Percentiles rank a stretch among this genome's conserved stretches.
Evolutionary conservation across 2,797 vertebrate species (phyloP).

Genomic region (Lophotriccus pileatus): DNA sequence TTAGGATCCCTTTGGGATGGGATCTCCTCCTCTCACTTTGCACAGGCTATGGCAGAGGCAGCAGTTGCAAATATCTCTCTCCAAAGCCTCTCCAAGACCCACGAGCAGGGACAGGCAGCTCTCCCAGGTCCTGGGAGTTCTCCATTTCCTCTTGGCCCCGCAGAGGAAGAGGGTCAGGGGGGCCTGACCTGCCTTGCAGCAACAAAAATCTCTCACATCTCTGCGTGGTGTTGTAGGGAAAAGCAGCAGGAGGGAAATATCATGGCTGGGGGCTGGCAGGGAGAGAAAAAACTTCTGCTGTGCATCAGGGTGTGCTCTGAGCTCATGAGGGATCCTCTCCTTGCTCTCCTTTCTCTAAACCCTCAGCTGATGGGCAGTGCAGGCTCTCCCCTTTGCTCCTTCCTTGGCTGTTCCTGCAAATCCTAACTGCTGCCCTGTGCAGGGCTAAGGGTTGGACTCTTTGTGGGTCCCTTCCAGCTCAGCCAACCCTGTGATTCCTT

Average conservation of each 20-base stretch:
- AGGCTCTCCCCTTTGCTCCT: background rate
- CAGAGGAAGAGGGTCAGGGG: background rate
- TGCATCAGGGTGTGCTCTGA: background rate
- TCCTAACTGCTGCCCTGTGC: background rate
- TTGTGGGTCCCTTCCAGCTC: background rate
- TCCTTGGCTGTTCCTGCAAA: background rate
- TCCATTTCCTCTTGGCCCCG: background rate
- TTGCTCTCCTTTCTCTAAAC: background rate
- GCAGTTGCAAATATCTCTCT: background rate
- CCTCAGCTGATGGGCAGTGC: background rate
- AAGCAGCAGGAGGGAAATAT: background rate
- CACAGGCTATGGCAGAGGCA: background rate
- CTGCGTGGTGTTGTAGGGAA: background rate
- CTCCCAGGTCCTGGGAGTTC: background rate
- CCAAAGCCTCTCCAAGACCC: background rate
- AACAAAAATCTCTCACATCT: background rate
- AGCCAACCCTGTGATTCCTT: background rate
- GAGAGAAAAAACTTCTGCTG: background rate
- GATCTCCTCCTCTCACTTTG: background rate
- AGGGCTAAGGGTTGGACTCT: background rate
- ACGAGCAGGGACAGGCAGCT: background rate
- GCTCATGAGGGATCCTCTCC: background rate
- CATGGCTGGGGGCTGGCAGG: background rate
- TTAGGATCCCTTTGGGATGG: background rate
- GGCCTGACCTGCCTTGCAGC: background rate